Conservation (phyloP, 2,888 invertebrate species). For the Thymelicus lineola region DNA sequence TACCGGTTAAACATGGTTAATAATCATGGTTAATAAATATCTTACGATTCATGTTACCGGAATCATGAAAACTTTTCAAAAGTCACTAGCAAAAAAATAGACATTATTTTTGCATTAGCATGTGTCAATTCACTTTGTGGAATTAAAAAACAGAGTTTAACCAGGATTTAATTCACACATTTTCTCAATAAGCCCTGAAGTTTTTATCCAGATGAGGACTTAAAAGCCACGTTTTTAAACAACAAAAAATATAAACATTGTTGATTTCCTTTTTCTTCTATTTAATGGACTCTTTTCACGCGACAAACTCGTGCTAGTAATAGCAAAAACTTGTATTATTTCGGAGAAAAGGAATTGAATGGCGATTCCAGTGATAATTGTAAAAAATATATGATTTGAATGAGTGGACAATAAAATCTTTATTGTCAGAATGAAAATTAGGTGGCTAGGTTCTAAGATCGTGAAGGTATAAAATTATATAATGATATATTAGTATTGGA, state of each 20-base stretch:
- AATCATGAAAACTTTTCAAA: too few relatives aligned
- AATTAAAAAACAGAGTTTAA: neutral
- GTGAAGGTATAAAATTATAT: too few relatives aligned
- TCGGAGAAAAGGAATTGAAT: constrained; percentile 8
- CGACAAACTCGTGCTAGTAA: neutral
- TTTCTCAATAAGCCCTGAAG: neutral
- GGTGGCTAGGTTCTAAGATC: too few relatives aligned
- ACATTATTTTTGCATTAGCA: too few relatives aligned
- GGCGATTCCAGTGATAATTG: neutral
- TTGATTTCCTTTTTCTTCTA: neutral
- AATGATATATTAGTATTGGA: too few relatives aligned
- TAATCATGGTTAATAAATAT: too few relatives aligned
- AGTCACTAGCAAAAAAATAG: too few relatives aligned
- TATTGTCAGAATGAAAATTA: too few relatives aligned
- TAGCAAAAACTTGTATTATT: neutral
- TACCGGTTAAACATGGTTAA: too few relatives aligned
- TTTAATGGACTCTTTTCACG: constrained; percentile 9
- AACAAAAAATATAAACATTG: constrained; percentile 8
- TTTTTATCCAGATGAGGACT: neutral
- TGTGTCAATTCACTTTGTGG: too few relatives aligned
- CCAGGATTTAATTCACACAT: constrained; percentile 5
- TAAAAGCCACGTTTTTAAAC: constrained; percentile 2
- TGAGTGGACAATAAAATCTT: neutral
- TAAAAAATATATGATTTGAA: neutral
- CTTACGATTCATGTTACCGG: too few relatives aligned